Evolutionary conservation across 2,888 invertebrate species (phyloP).

Genomic region (Lepetodrilus schrolli): DNA sequence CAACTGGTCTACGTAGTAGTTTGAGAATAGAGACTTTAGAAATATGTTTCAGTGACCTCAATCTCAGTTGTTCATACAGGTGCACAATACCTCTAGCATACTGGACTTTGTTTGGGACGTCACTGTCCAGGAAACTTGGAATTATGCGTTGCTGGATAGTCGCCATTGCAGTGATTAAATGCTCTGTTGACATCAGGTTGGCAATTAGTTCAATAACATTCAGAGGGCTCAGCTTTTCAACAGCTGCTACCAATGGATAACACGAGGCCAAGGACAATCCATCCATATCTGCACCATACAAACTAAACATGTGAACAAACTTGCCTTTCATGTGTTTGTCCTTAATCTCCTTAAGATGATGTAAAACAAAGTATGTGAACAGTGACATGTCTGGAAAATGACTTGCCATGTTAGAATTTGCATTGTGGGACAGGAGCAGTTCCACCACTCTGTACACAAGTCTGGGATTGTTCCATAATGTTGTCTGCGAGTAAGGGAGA

Average conservation of each 20-base stretch:
- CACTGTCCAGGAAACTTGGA: not conserved
- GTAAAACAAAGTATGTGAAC: conserved; percentile 17
- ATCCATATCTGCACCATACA: conserved; percentile 7
- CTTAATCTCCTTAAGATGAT: conserved; percentile 11
- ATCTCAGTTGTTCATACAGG: not conserved
- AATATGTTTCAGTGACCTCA: conserved; percentile 28
- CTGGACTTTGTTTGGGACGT: not conserved
- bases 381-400: not conserved
- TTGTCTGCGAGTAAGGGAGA: not conserved
- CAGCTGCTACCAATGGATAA: conserved; percentile 2
- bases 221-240: not conserved
- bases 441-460: conserved; percentile 25
- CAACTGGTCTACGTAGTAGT: not conserved
- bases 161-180: not conserved
- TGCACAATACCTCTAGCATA: not conserved
- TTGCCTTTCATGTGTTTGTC: conserved; percentile 15
- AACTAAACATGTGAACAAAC: conserved; percentile 32
- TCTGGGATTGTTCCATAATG: not conserved
- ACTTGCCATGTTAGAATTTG: not conserved
- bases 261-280: not conserved
- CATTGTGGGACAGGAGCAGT: conserved; percentile 5
- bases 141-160: not conserved
- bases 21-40: conserved; percentile 19
- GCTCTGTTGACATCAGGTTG: not conserved
- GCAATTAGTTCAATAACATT: not conserved